Evolutionary conservation across 2,113 vertebrate genomes (phyloP).

Genomic region (Tachuris rubrigastra): DNA sequence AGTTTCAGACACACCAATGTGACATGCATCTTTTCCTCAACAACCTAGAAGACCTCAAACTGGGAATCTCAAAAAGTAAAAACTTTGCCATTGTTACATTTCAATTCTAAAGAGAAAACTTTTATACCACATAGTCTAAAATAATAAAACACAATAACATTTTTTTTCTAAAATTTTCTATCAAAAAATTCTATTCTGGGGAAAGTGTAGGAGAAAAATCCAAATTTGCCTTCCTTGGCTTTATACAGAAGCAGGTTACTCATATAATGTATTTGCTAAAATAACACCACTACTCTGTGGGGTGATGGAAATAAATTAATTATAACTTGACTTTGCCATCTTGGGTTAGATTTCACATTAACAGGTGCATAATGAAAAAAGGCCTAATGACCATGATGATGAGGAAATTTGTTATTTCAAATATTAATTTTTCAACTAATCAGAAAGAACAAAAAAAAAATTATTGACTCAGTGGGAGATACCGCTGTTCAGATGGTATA

Average conservation of each 20-base stretch:
- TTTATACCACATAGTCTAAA: background rate
- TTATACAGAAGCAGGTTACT: background rate
- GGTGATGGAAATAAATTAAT: background rate
- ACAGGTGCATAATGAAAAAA: background rate
- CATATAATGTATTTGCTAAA: background rate
- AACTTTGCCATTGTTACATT: background rate
- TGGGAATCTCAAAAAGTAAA: background rate
- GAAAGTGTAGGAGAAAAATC: background rate
- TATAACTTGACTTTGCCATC: background rate
- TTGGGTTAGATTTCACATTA: background rate
- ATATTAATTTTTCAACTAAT: background rate
- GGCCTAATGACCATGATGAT: background rate
- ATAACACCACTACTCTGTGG: background rate
- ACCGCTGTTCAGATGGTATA: background rate
- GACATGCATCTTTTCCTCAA: background rate
- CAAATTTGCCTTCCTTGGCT: background rate
- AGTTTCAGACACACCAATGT: background rate
- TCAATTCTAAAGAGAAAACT: background rate
- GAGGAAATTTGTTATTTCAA: background rate
- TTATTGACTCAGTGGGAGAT: background rate
- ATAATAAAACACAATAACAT: rapidly evolving
- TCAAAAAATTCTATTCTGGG: background rate
- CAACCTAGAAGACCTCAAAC: background rate
- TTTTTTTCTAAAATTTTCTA: background rate
- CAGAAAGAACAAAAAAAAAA: background rate